Base-by-base conservation (phyloP, 2,113 vertebrate species). In the Pseudonaja textilis region DNA sequence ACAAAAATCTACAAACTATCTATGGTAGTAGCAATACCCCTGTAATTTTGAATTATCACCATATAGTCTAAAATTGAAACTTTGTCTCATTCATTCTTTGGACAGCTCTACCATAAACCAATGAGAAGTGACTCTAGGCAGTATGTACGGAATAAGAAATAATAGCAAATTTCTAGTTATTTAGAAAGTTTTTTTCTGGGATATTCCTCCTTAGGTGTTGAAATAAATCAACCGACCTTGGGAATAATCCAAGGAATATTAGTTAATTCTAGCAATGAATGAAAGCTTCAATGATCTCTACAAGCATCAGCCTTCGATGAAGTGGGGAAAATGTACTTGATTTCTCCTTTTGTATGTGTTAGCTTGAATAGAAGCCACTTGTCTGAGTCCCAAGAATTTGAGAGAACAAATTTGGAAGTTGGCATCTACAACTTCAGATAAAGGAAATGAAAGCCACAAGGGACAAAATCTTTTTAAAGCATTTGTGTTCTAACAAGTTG, bases 391-490 rank as follows among this genome's bases (percentile, higher is more conserved):
- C 86, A 87, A 52, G 86, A 87, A 87, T 25, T 25, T 45, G 29
- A 16, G 61, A 91, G 34, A 74, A 29, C 29, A 34, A 57, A 52
- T 52, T 7, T 12, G 52, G 42, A 4, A 85, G 34, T 85, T 89
- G 34, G 42, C 34, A 61, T 87, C 26, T 26, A 61, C 39, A 11
- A 9, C 4, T 57, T 47, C 87, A 26, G 39, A 45, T 87, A 61
- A n/a, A 61, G 23, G 20, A 64, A 87, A 50, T 7, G 42, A 64
- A 91, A 85, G 23, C 88, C 34, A 22, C 87, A 39, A 55, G 93
- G 95, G 57, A 74, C 26, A 69, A 11, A 26, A 93, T 61, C 74
- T 91, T 92, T 45, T 91, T 69, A 89, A 45, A 89, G 89, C 93
- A 91, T 54, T 14, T 69, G 25, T 61, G 59, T 61, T 61, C 59